phyloP scores from a whole-genome alignment of 2,888 invertebrate species.

The Gnatocerus cornutus region DNA sequence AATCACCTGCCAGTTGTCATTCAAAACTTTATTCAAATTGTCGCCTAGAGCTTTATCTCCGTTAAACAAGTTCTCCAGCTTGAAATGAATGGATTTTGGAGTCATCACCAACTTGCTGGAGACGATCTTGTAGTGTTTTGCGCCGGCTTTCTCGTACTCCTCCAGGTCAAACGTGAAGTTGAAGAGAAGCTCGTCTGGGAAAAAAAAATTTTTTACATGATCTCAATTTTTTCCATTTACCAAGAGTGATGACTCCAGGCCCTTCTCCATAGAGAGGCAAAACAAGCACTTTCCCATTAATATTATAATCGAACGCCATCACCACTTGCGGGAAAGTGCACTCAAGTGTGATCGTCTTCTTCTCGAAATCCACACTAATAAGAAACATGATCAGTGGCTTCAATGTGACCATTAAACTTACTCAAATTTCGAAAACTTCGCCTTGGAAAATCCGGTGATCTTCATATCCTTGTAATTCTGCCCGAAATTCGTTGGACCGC shows the following conservation, averaged over 20 bases:
- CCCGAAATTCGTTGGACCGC: conserved; percentile 26
- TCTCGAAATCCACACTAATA: conserved; percentile 11
- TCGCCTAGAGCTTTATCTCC: conserved; percentile 48
- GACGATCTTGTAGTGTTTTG: conserved; percentile 7
- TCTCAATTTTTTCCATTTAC: too few relatives aligned
- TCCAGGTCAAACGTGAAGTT: conserved; percentile 6
- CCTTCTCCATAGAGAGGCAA: conserved; percentile 15
- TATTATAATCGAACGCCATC: neutral
- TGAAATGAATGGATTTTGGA: conserved; percentile 50
- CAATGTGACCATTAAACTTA: conserved; percentile 25
- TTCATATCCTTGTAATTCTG: conserved; percentile 38
- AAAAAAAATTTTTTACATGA: neutral
- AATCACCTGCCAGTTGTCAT: conserved; percentile 46
- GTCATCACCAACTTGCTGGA: neutral
- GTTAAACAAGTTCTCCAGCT: conserved; percentile 65
- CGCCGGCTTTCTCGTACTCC: conserved; percentile 7
- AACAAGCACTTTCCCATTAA: neutral
- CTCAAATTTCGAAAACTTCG: conserved; percentile 26
- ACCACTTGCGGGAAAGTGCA: neutral
- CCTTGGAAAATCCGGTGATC: conserved; percentile 38
- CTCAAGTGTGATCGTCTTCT: neutral
- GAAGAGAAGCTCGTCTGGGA: neutral
- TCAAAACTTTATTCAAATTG: conserved; percentile 36
- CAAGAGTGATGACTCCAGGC: conserved; percentile 1
- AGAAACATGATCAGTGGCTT: too few relatives aligned